phyloP scores from a whole-genome alignment of 2,113 vertebrate species.

The Pteropus alecto region DNA sequence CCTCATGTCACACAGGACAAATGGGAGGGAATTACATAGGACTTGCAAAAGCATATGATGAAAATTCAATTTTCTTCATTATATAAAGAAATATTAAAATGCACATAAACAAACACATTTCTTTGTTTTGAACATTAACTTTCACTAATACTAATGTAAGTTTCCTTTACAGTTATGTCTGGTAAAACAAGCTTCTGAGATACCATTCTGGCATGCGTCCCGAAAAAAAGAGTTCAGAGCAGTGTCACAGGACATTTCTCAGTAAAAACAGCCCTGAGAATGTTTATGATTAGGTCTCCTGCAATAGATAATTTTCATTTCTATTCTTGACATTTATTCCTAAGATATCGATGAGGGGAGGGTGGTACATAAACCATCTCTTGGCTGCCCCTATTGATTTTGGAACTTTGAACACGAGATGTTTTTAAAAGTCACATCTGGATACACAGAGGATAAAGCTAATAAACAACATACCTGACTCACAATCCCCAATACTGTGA shows the following conservation, averaged over 20 bases:
- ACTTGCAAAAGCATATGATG: neutral
- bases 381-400: neutral
- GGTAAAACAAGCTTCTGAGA: neutral
- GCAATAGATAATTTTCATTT: slow-evolving; percentile 43
- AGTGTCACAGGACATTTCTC: neutral
- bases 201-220: neutral
- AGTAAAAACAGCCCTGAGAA: slow-evolving; percentile 37
- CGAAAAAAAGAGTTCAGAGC: slow-evolving; percentile 5
- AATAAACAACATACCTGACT: neutral
- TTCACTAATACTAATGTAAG: neutral
- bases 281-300: slow-evolving; percentile 11
- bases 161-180: neutral
- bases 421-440: neutral
- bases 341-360: neutral
- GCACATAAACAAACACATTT: neutral
- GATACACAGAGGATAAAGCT: neutral
- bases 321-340: slow-evolving; percentile 42
- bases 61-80: neutral
- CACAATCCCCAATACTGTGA: neutral
- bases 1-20: neutral
- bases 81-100: neutral
- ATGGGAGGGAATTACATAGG: neutral
- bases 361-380: neutral
- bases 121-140: neutral
- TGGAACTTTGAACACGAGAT: neutral